phyloP scores from a whole-genome alignment of 1,140 invertebrate genomes.

The Calephelis virginiensis region DNA sequence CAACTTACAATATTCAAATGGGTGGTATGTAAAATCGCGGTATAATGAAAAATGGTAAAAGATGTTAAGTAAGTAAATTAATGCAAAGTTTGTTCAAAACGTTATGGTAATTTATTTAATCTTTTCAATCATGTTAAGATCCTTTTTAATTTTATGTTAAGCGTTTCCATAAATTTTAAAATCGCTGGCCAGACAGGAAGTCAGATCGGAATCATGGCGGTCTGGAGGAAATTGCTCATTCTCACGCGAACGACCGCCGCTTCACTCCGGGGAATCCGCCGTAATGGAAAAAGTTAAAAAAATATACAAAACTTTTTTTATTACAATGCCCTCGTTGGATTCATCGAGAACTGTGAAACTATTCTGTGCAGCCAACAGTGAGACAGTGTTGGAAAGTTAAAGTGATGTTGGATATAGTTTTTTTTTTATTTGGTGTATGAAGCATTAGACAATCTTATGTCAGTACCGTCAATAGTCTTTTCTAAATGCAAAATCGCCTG shows the following conservation, averaged over 20 bases:
- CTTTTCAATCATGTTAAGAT: background rate
- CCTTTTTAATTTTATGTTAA: conserved; percentile 63
- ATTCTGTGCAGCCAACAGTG: background rate
- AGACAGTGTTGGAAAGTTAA: background rate
- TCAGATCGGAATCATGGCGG: conserved; percentile 72
- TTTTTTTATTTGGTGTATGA: too few species aligned
- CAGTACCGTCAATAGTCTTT: too few species aligned
- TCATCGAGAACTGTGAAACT: conserved; percentile 3
- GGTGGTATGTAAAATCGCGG: too few species aligned
- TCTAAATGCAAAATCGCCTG: too few species aligned
- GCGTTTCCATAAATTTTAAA: conserved; percentile 73
- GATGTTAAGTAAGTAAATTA: background rate
- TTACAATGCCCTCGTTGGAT: conserved; percentile 39
- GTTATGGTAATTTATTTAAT: conserved; percentile 8
- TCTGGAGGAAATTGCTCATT: conserved; percentile 74
- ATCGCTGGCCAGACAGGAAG: conserved; percentile 70
- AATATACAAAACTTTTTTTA: conserved; percentile 69
- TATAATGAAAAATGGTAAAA: background rate
- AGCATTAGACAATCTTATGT: too few species aligned
- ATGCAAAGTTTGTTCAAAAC: conserved; percentile 6
- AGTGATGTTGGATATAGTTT: too few species aligned
- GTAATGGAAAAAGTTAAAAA: conserved; percentile 75
- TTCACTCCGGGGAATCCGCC: conserved; percentile 54
- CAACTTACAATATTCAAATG: too few species aligned
- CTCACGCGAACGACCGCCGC: conserved; percentile 62